Evolutionary conservation across 2,888 invertebrate genomes (phyloP), one percentile per base, ranked within the genome.

Genomic region (Fragum fragum): DNA sequence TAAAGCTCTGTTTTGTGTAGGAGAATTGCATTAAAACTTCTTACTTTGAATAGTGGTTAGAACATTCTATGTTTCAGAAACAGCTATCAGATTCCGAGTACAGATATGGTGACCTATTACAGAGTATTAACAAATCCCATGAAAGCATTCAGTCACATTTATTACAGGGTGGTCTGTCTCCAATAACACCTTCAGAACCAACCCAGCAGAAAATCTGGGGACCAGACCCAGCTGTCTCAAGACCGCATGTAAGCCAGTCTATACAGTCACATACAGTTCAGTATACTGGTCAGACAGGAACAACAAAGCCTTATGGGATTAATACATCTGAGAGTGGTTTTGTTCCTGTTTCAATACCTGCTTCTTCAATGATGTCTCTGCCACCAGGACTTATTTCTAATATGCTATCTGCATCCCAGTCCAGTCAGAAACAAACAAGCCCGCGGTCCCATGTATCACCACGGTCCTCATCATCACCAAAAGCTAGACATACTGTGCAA

Each of bases 151-250:
- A 78, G 42, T 28, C 59, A 7, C 83, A 75, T n/a, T 29, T 79
- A 21, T 26, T 86, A 18, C 85, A 86, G 47, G 57, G 81, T n/a
- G 83, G 83, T 0, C 52, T 86, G 32, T 86, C 86, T n/a, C 86
- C 86, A 5, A 86, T 86, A 28, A 86, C 86, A 23, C 86, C 86
- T 16, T 68, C 79, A n/a, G 86, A 86, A 14, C 76, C 76, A 1
- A 39, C 42, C n/a, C 73, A 61, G 2, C 66, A 69, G 16, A 81
- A 57, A 39, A 66, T 76, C 28, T 83, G 83, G 81, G 18, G 23
- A 6, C 39, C 42, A 28, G 61, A 72, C 36, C 69, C 66, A 23
- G 23, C 11, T 26, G 9, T 14, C 7, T 18, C 36, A n/a, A 32
- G 28, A 32, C 18, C n/a, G 6, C 73, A 29, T 23, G 42, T 28